Evolutionary conservation across 2,113 vertebrate genomes (phyloP).

Genomic region (Delphinus delphis): DNA sequence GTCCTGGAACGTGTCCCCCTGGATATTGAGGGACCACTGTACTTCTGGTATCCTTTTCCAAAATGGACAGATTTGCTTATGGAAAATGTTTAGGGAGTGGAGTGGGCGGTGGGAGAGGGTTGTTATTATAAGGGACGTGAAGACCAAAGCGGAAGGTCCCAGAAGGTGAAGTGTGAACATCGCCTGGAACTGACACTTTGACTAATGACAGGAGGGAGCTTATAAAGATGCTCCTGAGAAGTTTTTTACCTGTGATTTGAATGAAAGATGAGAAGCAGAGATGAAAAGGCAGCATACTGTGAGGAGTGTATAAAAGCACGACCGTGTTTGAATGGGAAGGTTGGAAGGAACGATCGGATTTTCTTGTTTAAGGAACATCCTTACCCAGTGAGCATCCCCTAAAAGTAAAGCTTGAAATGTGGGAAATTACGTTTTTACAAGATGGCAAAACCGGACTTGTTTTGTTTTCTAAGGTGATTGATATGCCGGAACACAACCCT

Average conservation of each 20-base stretch:
- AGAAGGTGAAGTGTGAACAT: not conserved
- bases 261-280: not conserved
- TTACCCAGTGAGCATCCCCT: not conserved
- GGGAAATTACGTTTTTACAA: not conserved
- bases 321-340: not conserved
- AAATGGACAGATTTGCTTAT: not conserved
- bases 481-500: conserved; percentile 87
- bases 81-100: not conserved
- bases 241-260: conserved; percentile 26
- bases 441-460: conserved; percentile 3
- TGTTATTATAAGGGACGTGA: not conserved
- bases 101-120: not conserved
- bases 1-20: not conserved
- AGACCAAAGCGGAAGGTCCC: not conserved
- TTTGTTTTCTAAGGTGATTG: conserved; percentile 83
- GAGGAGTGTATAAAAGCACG: not conserved
- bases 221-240: not conserved
- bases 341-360: not conserved
- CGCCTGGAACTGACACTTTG: not conserved
- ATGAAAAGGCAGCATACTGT: rapidly evolving
- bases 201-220: not conserved
- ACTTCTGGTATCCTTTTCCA: not conserved
- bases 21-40: not conserved
- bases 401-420: not conserved
- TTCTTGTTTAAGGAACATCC: not conserved